Percentiles rank a stretch among this genome's conserved stretches.
Conservation (phyloP, 2,888 invertebrate species). For the Melolontha melolontha region DNA sequence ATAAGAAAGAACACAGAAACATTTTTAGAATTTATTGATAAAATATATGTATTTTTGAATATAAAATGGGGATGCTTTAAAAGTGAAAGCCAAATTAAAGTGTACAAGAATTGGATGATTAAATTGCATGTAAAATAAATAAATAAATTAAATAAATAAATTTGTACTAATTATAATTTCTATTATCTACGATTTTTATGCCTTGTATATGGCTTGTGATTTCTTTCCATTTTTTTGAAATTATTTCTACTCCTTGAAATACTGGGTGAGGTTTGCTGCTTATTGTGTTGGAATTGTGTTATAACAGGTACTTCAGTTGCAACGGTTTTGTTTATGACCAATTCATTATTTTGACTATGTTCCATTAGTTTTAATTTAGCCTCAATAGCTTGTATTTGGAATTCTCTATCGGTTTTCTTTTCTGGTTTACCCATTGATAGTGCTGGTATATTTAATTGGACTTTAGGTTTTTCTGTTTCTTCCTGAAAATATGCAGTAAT, state of each 20-base stretch:
- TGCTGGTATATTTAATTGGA: slow-evolving; percentile 82
- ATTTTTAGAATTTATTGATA: slow-evolving; percentile 14
- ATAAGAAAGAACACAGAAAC: not conserved
- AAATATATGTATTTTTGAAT: slow-evolving; percentile 20
- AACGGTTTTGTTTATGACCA: slow-evolving; percentile 79
- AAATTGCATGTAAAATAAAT: slow-evolving; percentile 11
- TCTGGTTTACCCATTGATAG: slow-evolving; percentile 74
- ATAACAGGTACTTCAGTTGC: slow-evolving; percentile 76
- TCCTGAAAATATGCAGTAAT: slow-evolving; percentile 69
- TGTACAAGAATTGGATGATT: slow-evolving; percentile 6
- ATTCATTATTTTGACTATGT: slow-evolving; percentile 74
- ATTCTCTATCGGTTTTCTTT: slow-evolving; percentile 79
- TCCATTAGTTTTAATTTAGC: slow-evolving; percentile 88
- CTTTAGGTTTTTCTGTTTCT: slow-evolving; percentile 80
- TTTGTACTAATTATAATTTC: slow-evolving; percentile 10
- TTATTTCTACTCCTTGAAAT: slow-evolving; percentile 34
- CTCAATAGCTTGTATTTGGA: slow-evolving; percentile 89
- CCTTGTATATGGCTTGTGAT: slow-evolving; percentile 41
- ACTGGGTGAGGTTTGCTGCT: slow-evolving; percentile 62
- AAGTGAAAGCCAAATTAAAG: slow-evolving; percentile 1
- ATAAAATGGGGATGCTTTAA: not conserved
- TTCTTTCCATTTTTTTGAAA: slow-evolving; percentile 33
- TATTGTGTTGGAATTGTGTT: slow-evolving; percentile 75
- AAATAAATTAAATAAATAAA: slow-evolving; percentile 39
- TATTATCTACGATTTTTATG: slow-evolving; percentile 42